Conservation (phyloP, 2,113 vertebrate genomes). For the Zonotrichia leucophrys region DNA sequence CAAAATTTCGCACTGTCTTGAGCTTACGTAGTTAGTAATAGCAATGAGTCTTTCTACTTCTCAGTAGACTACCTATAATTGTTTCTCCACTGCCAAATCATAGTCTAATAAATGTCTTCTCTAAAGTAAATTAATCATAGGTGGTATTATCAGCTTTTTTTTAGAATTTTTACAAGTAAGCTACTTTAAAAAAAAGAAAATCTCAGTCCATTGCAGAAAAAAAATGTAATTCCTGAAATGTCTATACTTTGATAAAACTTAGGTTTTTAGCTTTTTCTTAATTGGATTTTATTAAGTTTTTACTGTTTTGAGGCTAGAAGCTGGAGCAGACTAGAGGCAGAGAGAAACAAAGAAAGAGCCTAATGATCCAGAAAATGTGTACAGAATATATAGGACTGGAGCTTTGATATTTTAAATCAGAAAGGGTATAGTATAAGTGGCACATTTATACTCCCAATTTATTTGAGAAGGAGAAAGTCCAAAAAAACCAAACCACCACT, state of each 20-base stretch:
- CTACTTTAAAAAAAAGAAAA: not conserved
- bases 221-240: not conserved
- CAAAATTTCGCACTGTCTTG: not conserved
- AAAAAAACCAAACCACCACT: not conserved
- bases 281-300: not conserved
- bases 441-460: not conserved
- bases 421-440: not conserved
- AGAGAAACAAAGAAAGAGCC: not conserved
- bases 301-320: not conserved
- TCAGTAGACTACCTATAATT: not conserved
- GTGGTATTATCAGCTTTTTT: not conserved
- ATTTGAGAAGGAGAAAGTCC: not conserved
- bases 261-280: fast-evolving
- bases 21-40: not conserved
- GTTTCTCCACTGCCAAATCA: not conserved
- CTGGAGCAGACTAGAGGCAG: not conserved
- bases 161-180: not conserved
- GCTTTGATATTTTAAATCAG: not conserved
- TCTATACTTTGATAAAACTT: not conserved
- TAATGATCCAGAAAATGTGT: not conserved
- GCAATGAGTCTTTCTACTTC: not conserved
- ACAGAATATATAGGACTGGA: not conserved
- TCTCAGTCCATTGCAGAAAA: not conserved
- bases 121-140: not conserved
- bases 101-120: not conserved